Conservation (phyloP, 2,797 vertebrate species). For the Rhinichthys osculus region DNA sequence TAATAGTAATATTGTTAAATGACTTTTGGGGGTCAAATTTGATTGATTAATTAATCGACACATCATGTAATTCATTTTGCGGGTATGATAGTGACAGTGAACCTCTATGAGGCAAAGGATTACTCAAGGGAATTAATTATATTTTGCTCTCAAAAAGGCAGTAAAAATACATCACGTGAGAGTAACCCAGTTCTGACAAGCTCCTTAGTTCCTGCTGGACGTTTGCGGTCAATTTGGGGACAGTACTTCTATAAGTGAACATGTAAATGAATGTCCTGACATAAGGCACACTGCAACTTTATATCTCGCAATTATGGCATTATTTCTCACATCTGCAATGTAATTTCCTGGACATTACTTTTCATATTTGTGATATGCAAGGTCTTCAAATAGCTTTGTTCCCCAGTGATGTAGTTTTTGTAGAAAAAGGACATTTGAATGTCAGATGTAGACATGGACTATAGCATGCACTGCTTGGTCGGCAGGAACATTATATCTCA, state of each 20-base stretch:
- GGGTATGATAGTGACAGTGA: background rate
- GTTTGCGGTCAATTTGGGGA: background rate
- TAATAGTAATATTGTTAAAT: background rate
- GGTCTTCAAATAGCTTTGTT: background rate
- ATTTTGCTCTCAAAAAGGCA: conserved; percentile 1
- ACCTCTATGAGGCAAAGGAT: background rate
- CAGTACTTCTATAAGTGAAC: background rate
- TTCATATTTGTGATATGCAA: background rate
- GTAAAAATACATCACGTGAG: background rate
- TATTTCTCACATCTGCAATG: background rate
- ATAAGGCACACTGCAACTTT: background rate
- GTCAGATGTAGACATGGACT: background rate
- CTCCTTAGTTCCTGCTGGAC: background rate
- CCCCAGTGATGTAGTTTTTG: background rate
- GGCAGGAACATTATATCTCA: conserved; percentile 13
- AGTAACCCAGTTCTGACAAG: background rate
- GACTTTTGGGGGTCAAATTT: background rate
- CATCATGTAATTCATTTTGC: background rate
- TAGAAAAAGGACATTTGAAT: conserved; percentile 22
- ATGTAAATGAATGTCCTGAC: background rate
- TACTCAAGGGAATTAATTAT: conserved; percentile 14
- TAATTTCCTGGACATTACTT: background rate
- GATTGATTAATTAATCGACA: background rate
- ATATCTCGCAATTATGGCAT: background rate
- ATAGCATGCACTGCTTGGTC: background rate